Evolutionary conservation across 2,888 invertebrate species (phyloP).

Genomic region (Plemyria rubiginata): DNA sequence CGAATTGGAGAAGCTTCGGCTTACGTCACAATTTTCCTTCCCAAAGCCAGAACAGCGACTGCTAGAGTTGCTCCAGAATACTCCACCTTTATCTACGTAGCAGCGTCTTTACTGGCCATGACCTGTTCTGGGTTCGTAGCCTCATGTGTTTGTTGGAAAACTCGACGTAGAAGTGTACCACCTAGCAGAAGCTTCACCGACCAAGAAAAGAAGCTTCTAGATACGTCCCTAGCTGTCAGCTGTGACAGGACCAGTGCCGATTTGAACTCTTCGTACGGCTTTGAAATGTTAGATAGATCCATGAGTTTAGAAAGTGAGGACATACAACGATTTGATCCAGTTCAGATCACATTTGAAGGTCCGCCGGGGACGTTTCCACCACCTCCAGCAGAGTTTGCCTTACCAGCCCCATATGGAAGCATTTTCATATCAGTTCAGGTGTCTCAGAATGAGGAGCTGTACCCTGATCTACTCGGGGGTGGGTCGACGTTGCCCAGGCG

Average conservation of each 20-base stretch:
- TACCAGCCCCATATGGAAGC: constrained; percentile 86
- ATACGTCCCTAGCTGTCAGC: constrained; percentile 88
- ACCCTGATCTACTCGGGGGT: constrained; percentile 90
- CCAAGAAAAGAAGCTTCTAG: constrained; percentile 94
- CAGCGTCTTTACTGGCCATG: constrained; percentile 88
- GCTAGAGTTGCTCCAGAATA: constrained; percentile 89
- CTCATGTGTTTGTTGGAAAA: constrained; percentile 84
- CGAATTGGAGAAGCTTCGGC: constrained; percentile 85
- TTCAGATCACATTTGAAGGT: constrained; percentile 86
- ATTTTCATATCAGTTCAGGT: constrained; percentile 95
- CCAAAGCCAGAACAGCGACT: constrained; percentile 89
- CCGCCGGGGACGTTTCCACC: constrained; percentile 74
- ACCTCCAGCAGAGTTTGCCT: constrained; percentile 79
- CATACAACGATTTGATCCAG: constrained; percentile 81
- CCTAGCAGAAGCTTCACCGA: constrained; percentile 91
- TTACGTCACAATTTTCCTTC: constrained; percentile 84
- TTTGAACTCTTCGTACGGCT: constrained; percentile 81
- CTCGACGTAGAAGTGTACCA: constrained; percentile 89
- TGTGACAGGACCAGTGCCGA: constrained; percentile 88
- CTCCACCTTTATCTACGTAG: constrained; percentile 89
- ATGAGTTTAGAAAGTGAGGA: constrained; percentile 81
- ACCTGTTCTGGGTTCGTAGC: constrained; percentile 85
- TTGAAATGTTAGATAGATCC: constrained; percentile 82
- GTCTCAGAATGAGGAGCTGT: constrained; percentile 87
- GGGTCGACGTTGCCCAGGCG: constrained; percentile 79